Conservation (phyloP, 2,113 vertebrate genomes). For the Tragelaphus strepsiceros region DNA sequence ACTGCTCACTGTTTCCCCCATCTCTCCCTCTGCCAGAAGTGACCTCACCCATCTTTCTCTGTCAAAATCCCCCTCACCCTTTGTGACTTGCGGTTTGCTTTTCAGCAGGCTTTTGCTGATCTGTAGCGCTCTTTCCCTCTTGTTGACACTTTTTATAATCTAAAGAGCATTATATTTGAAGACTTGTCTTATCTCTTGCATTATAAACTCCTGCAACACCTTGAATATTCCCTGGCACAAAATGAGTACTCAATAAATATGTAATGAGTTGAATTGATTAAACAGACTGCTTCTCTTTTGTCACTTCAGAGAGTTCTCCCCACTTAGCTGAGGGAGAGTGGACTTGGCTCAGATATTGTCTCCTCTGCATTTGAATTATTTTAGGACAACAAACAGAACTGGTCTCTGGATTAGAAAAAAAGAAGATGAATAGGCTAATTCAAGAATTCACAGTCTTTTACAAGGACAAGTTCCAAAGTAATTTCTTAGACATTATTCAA, state of each 20-base stretch:
- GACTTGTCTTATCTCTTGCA: background rate
- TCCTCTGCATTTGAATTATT: slow-evolving; percentile 16
- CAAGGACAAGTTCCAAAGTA: background rate
- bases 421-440: background rate
- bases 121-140: background rate
- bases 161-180: background rate
- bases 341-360: background rate
- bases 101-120: background rate
- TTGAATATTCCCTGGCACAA: background rate
- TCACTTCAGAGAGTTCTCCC: background rate
- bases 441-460: background rate
- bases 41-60: background rate
- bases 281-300: background rate
- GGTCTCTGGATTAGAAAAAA: background rate
- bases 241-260: background rate
- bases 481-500: background rate
- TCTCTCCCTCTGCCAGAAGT: background rate
- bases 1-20: background rate
- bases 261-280: background rate
- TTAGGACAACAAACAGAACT: background rate
- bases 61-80: background rate
- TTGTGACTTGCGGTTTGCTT: background rate
- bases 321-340: background rate
- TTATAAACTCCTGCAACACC: background rate
- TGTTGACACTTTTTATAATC: background rate